phyloP scores from a whole-genome alignment of 2,888 invertebrate genomes.

The Drosophila buzzatii region DNA sequence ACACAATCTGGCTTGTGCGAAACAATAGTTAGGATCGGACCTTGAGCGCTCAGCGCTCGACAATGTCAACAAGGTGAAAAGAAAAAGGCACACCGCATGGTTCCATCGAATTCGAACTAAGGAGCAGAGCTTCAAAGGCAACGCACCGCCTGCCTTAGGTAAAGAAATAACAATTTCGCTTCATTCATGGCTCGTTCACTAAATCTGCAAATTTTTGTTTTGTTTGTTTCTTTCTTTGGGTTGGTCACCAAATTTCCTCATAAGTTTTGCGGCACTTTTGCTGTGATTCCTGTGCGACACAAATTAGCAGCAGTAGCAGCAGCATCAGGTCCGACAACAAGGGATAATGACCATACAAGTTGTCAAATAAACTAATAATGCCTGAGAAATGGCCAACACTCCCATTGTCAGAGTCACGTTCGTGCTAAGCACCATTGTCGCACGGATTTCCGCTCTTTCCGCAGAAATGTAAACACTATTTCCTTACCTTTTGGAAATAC shows the following conservation, averaged over 20 bases:
- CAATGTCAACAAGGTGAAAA: conserved; percentile 58
- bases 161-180: conserved; percentile 19
- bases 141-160: conserved; percentile 42
- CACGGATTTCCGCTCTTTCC: conserved; percentile 24
- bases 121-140: conserved; percentile 60
- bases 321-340: conserved; percentile 53
- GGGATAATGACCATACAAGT: conserved; percentile 77
- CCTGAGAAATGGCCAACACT: conserved; percentile 37
- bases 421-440: conserved; percentile 57
- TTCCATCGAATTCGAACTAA: conserved; percentile 56
- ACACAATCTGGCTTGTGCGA: conserved; percentile 34
- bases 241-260: conserved; percentile 69
- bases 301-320: conserved; percentile 48
- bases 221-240: conserved; percentile 55
- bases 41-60: conserved; percentile 47
- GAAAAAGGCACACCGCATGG: conserved; percentile 49
- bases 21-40: conserved; percentile 54
- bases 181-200: conserved; percentile 46
- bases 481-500: not conserved
- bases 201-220: conserved; percentile 67
- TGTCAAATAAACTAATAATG: conserved; percentile 64
- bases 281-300: conserved; percentile 28
- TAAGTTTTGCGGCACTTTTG: conserved; percentile 79
- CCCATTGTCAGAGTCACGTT: conserved; percentile 44
- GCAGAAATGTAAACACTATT: conserved; percentile 35